Percentiles rank a stretch among this genome's conserved stretches.
phyloP scores from a whole-genome alignment of 1,140 invertebrate genomes.

The Trachymyrmex cornetzi region DNA sequence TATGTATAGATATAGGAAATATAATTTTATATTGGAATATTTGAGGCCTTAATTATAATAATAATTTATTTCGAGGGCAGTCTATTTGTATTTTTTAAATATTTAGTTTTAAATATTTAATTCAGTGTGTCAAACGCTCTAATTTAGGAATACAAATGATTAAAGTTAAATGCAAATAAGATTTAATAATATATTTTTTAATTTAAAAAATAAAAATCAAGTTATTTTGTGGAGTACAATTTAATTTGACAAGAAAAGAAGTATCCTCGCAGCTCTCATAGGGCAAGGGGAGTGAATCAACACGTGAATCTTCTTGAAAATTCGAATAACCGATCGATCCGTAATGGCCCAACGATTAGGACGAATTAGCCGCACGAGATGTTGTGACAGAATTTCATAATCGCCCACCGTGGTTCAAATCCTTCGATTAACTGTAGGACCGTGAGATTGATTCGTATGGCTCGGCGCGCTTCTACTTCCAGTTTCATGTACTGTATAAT shows the following conservation, averaged over 20 bases:
- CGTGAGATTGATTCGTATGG: constrained; percentile 76
- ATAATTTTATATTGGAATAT: background rate
- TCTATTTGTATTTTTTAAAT: background rate
- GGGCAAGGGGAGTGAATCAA: constrained; percentile 27
- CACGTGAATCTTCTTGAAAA: constrained; percentile 55
- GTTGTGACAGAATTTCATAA: constrained; percentile 81
- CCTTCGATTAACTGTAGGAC: constrained; percentile 66
- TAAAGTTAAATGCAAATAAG: background rate
- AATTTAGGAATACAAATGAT: background rate
- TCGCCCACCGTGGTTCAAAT: constrained; percentile 68
- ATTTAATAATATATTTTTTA: background rate
- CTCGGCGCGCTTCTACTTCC: constrained; percentile 52
- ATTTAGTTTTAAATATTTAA: background rate
- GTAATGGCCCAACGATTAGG: constrained; percentile 59
- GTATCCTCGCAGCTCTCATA: too few relatives aligned
- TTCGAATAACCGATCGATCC: constrained; percentile 59
- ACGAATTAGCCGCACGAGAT: constrained; percentile 74
- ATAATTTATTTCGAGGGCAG: background rate
- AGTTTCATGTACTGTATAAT: constrained; percentile 68
- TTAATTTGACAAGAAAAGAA: background rate
- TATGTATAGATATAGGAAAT: background rate
- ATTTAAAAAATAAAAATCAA: background rate
- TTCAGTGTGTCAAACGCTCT: background rate
- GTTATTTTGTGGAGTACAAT: background rate
- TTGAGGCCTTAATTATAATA: background rate